These are phyloP conservation scores for Cyprinodon brontotheroides DNA, from an alignment of 2,113 vertebrate genomes.

Conservation along the genomic window DNA sequence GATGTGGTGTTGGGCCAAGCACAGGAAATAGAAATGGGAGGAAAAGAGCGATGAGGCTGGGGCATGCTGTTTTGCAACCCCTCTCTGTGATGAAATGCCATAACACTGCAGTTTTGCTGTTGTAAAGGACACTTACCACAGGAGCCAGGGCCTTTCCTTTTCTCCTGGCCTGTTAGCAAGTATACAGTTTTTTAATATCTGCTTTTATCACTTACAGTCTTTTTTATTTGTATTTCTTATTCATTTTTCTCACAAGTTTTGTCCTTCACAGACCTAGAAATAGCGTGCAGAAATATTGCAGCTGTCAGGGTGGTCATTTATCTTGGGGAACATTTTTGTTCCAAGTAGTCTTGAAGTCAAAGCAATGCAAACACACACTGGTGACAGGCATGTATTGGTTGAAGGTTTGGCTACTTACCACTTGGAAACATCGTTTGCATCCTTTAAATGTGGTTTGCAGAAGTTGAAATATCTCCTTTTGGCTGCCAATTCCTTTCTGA, in stretches of 20 bases:
- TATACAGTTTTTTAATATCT: conserved; percentile 14
- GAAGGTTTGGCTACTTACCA: conserved; percentile 31
- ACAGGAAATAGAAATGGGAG: conserved; percentile 64
- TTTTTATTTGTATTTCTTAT: conserved; percentile 22
- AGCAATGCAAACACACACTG: conserved; percentile 39
- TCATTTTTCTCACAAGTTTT: conserved; percentile 2
- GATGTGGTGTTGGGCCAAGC: conserved; percentile 31
- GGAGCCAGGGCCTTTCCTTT: conserved; percentile 9
- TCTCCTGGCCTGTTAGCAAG: conserved; percentile 16
- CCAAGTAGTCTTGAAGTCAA: conserved; percentile 57
- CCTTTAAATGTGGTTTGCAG: not conserved
- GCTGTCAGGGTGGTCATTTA: conserved; percentile 42
- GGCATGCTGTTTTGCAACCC: conserved; percentile 41
- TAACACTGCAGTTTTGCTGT: conserved; percentile 35
- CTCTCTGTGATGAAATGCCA: conserved; percentile 57
- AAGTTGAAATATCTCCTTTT: not conserved
- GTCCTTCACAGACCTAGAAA: conserved; percentile 11
- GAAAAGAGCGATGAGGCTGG: conserved; percentile 52
- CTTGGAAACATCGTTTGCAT: conserved; percentile 35
- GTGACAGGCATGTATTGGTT: conserved; percentile 19
- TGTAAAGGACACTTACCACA: not conserved
- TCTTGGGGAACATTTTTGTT: conserved; percentile 56
- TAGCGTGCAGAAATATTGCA: conserved; percentile 10
- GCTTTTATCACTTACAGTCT: conserved; percentile 14
- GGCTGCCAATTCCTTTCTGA: not conserved